Percentiles rank a stretch among this genome's conserved stretches.
phyloP scores from a whole-genome alignment of 2,113 vertebrate genomes.

The Ictidomys tridecemlineatus region DNA sequence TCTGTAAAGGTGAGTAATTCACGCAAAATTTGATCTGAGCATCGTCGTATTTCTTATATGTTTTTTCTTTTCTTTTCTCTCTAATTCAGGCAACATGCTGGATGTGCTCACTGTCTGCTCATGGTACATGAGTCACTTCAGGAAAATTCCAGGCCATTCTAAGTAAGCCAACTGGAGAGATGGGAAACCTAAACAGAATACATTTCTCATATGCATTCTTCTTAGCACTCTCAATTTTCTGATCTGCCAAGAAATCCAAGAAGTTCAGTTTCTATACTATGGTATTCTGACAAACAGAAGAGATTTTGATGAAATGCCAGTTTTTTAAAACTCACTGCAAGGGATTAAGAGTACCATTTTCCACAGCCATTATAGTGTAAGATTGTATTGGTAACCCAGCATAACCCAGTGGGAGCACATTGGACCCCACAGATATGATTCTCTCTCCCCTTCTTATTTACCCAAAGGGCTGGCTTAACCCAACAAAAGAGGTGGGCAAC shows the following conservation, averaged over 20 bases:
- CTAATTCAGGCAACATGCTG: background rate
- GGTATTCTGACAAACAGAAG: background rate
- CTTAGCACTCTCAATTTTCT: background rate
- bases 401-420: too few species aligned
- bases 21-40: background rate
- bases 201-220: background rate
- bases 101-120: background rate
- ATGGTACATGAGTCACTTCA: background rate
- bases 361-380: background rate
- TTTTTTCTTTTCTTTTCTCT: background rate
- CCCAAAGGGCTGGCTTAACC: background rate
- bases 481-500: background rate
- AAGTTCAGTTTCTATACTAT: background rate
- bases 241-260: background rate
- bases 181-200: fast-evolving
- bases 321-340: conserved; percentile 13
- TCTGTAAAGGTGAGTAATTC: background rate
- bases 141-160: background rate
- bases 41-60: background rate
- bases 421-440: background rate
- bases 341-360: background rate
- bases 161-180: background rate
- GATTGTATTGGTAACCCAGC: background rate
- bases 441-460: background rate
- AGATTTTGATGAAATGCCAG: background rate